Evolutionary conservation across 1,140 invertebrate genomes (phyloP), one percentile per base, ranked within the genome.

Genomic region (Trichonephila clavata): DNA sequence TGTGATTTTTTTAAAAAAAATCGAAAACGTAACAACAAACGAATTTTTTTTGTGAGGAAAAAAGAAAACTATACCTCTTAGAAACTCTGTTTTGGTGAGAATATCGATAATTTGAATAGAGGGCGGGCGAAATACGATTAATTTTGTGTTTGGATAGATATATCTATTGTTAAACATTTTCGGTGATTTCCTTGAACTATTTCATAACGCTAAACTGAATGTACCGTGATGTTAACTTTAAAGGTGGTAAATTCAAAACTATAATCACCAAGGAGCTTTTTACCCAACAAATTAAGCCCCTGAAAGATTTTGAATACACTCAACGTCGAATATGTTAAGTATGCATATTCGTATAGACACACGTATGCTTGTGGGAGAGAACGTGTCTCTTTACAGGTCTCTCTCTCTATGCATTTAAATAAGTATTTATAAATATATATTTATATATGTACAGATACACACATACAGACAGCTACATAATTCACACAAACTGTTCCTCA

Each of bases 241-340:
- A n/a, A 24, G n/a, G 21, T 24, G 65, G n/a, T 39, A 27, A 32
- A 77, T 39, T 32, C 16, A 27, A 77, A 39, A 77, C 71, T 39
- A 77, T 77, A 77, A 39, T 50, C 27, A 77, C 1, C 18, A 77
- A 68, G 71, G 71, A 77, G 71, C 71, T 77, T 86, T 61, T 59
- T 39, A 50, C 21, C 57, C 89, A 61, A 90, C 90, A 92, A 92
- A 92, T 92, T 92, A 92, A 92, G 90, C 90, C 90, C 90, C 90
- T 84, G 80, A 63, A 59, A 32, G 10, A 50, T 81, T 57, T 92
- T 24, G 61, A 87, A 43, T 59, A 57, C 27, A 80, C 24, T 50
- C 27, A 32, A 80, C 71, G 65, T 60, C 32, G 88, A 90, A 8
- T 32, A 24, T 50, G 50, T 84, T 84, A 84, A 84, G 59, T 27